Evolutionary conservation across 2,797 vertebrate genomes (phyloP).

Genomic region (Centroberyx gerrardi): DNA sequence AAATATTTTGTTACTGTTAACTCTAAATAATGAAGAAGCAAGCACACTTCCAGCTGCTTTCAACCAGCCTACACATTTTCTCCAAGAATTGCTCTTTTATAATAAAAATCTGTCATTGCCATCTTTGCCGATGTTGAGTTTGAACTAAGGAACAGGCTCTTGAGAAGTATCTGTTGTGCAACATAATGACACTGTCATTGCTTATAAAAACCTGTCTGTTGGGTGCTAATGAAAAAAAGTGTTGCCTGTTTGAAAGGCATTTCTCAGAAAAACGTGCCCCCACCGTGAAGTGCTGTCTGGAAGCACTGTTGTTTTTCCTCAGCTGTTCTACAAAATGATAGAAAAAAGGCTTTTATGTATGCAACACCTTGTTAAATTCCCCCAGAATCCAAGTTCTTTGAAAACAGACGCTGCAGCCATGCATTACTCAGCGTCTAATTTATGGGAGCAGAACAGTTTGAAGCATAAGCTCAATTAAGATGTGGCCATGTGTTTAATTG

Average conservation of each 20-base stretch:
- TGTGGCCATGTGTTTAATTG: slow-evolving; percentile 61
- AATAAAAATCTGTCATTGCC: slow-evolving; percentile 52
- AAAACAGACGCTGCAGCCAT: slow-evolving; percentile 65
- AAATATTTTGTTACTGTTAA: not conserved
- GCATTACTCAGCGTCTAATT: slow-evolving; percentile 75
- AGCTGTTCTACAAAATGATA: slow-evolving; percentile 29
- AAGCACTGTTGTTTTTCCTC: slow-evolving; percentile 55
- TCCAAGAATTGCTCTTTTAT: slow-evolving; percentile 38
- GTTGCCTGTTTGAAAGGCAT: slow-evolving; percentile 42
- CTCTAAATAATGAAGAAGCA: not conserved
- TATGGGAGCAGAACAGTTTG: slow-evolving; percentile 72
- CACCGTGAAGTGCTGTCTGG: slow-evolving; percentile 55
- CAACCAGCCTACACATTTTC: slow-evolving; percentile 32
- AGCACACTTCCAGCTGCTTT: slow-evolving; percentile 11
- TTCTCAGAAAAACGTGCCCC: slow-evolving; percentile 58
- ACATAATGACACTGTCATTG: slow-evolving; percentile 18
- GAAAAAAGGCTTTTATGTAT: slow-evolving; percentile 63
- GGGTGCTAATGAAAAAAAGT: slow-evolving; percentile 26
- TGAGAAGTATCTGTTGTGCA: slow-evolving; percentile 46
- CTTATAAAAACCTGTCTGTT: slow-evolving; percentile 39
- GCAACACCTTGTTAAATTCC: slow-evolving; percentile 80
- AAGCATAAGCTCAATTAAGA: slow-evolving; percentile 70
- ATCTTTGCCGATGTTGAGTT: slow-evolving; percentile 30
- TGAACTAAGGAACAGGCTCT: slow-evolving; percentile 60
- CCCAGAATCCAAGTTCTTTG: slow-evolving; percentile 68